These are phyloP conservation scores for Horisme vitalbata DNA, from an alignment of 2,888 invertebrate species.

Conservation along the genomic window DNA sequence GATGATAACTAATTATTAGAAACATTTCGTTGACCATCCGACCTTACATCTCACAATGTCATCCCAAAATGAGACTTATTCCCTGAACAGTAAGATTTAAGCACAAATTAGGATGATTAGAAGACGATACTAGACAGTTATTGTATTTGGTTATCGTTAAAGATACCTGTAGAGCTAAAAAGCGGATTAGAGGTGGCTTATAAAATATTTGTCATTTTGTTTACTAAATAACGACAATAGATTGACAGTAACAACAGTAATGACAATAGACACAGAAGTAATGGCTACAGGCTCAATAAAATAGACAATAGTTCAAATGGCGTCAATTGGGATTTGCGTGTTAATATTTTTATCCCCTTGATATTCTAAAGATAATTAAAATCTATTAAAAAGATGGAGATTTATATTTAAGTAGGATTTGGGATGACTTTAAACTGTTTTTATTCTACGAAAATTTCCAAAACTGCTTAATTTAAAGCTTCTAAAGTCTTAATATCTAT, in stretches of 20 bases:
- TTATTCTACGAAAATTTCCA: conserved; percentile 2
- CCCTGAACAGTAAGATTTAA: conserved; percentile 14
- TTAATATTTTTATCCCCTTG: conserved; percentile 2
- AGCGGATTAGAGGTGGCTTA: conserved; percentile 43
- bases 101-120: conserved; percentile 42
- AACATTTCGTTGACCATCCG: conserved; percentile 73
- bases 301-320: background rate
- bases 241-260: conserved; percentile 3
- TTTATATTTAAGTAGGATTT: background rate
- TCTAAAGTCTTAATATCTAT: background rate
- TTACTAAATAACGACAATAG: conserved; percentile 32
- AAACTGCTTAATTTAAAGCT: background rate
- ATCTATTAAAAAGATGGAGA: background rate
- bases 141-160: conserved; percentile 77
- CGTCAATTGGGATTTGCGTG: conserved; percentile 11
- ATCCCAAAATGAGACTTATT: conserved; percentile 19
- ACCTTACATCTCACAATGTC: conserved; percentile 43
- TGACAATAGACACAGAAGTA: conserved; percentile 8
- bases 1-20: conserved; percentile 80
- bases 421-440: background rate
- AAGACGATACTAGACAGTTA: conserved; percentile 71
- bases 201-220: conserved; percentile 30
- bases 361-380: background rate
- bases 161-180: conserved; percentile 43
- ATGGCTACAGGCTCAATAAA: background rate